Base-by-base conservation (phyloP, 2,888 invertebrate genomes). In the Xestia ashworthii region DNA sequence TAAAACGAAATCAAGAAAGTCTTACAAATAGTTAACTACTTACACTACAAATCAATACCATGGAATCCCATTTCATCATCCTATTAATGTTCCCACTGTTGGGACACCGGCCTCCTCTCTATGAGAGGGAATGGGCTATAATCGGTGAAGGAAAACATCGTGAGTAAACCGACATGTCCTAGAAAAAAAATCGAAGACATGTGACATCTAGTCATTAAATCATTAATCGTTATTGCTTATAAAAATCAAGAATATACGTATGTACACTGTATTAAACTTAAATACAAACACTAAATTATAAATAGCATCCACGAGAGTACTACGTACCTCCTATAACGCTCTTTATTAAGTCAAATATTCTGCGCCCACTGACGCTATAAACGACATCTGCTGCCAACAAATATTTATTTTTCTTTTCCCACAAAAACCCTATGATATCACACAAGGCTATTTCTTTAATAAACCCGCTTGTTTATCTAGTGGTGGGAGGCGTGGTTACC, bases 321-420 rank as follows among this genome's bases (percentile, higher is more conserved):
- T 65, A 46, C 55, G 62, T 50, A 25, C 46, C 48, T 41, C 41
- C 62, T 55, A 53, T 53, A 58, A 12, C 55, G 38, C 64, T 70
- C 67, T 78, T 80, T 83, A 87, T 87, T 85, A 77, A 76, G 74
- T 83, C 88, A 86, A 85, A 88, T 86, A 88, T 83, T 81, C 78
- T 69, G 73, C 76, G 75, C 75, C 58, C 69, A 64, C 62, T 72
- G 62, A 66, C 69, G 53, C 82, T 67, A 77, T 87, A 87, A 83
- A 80, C 38, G 74, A 74, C 86, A 87, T 78, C 77, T 88, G 86
- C 70, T 66, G 60, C 86, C 67, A 68, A 74, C 76, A 76, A 81
- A 83, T 86, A 79, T 86, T 78, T 81, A 78, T 66, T 65, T 87
- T 78, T 55, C 73, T 76, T 78, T 80, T 69, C 55, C 74, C 58